These are phyloP conservation scores for Morone saxatilis DNA, from an alignment of 2,113 vertebrate genomes.

Conservation along the genomic window DNA sequence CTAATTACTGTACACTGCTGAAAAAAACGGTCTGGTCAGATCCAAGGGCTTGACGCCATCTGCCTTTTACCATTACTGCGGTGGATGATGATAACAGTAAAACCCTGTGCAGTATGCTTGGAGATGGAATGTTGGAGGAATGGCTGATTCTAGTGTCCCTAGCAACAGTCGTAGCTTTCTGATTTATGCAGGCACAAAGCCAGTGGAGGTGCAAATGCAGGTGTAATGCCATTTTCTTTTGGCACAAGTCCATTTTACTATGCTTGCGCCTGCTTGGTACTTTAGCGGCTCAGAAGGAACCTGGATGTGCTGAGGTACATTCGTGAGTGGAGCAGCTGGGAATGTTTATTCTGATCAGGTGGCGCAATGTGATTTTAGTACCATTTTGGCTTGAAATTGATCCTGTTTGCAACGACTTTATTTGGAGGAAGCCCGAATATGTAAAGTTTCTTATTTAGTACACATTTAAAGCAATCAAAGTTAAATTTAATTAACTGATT, in stretches of 20 bases:
- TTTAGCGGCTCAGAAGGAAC: constrained; percentile 21
- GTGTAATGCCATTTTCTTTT: constrained; percentile 60
- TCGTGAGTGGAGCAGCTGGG: constrained; percentile 61
- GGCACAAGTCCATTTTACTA: constrained; percentile 44
- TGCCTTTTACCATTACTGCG: constrained; percentile 53
- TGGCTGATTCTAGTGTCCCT: constrained; percentile 12
- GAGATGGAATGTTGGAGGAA: constrained; percentile 41
- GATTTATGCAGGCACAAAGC: constrained; percentile 27
- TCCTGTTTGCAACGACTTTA: constrained; percentile 43
- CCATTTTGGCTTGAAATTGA: constrained; percentile 44
- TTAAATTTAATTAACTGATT: background rate
- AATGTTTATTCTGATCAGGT: constrained; percentile 71
- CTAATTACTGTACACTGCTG: constrained; percentile 52
- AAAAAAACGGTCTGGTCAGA: constrained; percentile 52
- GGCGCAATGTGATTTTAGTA: constrained; percentile 34
- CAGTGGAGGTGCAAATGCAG: constrained; percentile 56
- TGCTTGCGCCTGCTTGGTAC: constrained; percentile 11
- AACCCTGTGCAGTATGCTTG: constrained; percentile 27
- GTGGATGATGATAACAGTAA: constrained; percentile 34
- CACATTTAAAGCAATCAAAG: constrained; percentile 15
- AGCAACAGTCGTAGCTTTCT: constrained; percentile 21
- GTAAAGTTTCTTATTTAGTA: background rate
- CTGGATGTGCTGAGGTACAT: constrained; percentile 14
- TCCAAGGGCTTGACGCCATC: constrained; percentile 54
- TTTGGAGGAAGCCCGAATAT: constrained; percentile 3